Evolutionary conservation across 2,797 vertebrate genomes (phyloP), one percentile per base, ranked within the genome.

Genomic region (Xerus rutilus): DNA sequence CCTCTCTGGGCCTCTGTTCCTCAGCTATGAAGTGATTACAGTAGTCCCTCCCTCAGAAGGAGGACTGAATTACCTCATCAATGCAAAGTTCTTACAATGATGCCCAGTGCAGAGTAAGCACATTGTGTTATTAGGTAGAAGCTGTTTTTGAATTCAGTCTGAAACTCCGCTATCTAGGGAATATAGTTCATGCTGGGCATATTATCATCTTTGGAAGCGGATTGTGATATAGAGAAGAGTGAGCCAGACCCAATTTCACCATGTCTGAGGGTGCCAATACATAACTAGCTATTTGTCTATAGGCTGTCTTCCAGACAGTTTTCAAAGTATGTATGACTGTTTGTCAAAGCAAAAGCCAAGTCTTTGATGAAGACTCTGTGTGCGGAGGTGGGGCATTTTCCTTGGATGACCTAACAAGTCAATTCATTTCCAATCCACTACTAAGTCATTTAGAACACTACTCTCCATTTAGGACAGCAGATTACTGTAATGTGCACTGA

Each of bases 131-230:
- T 81, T 65, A 76, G 12, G 39, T 45, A 62, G 57, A 87, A 87
- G 4, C 35, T 83, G 49, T 5, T 87, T 93, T 87, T 28, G 0
- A 95, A 76, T 84, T 87, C 45, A 79, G 8, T 64, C 45, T 86
- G 89, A 83, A 83, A 84, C 7, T 23, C 43, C 12, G 49, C 49
- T 69, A 3, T 78, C 74, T 52, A 93, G 72, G 21, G 28, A 77
- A 35, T 79, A 30, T 11, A 47, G 47, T 89, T 94, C 57, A 73
- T 14, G 20, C 17, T 83, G 25, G 25, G 8, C 3, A 25, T 47
- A 21, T 64, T 95, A 85, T 88, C 9, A 59, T 69, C 77, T 89
- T 92, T 47, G 35, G 87, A 91, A 84, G 57, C 17, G 7, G 18
- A 88, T 6, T 84, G 2, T 25, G 85, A n/a, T 28, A 5, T 32